Percentiles rank a stretch among this genome's conserved stretches.
Conservation (phyloP, 37 sponge, comb jelly and placozoan genomes). For the Tethya wilhelma region DNA sequence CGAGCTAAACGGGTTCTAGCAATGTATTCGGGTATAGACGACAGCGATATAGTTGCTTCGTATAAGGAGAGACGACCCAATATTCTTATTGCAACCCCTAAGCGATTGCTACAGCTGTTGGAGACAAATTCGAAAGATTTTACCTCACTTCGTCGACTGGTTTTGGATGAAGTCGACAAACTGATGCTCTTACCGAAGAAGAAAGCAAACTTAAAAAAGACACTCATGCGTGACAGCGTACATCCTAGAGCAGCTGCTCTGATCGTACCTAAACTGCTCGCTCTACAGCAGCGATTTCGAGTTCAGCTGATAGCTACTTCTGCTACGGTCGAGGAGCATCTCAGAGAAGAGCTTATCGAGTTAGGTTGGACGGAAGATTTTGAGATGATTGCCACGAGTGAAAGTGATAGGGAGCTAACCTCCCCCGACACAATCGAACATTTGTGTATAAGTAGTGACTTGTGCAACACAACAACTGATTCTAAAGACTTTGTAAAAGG, state of each 20-base stretch:
- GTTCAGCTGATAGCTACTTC: slow-evolving; percentile 62
- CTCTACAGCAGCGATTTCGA: background rate
- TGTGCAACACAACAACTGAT: too few relatives aligned
- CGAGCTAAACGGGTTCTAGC: slow-evolving; percentile 10
- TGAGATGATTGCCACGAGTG: background rate
- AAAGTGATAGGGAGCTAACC: background rate
- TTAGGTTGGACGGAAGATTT: slow-evolving; percentile 48
- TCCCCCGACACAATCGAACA: slow-evolving; percentile 39
- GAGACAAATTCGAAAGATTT: slow-evolving; percentile 9
- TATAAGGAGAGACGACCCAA: slow-evolving; percentile 15
- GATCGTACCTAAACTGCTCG: slow-evolving; percentile 19
- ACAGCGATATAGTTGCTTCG: background rate
- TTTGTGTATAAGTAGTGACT: background rate
- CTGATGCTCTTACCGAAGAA: slow-evolving; percentile 21
- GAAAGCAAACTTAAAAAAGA: slow-evolving; percentile 15
- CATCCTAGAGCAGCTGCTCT: slow-evolving; percentile 49
- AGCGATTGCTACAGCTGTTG: slow-evolving; percentile 27
- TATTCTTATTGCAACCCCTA: slow-evolving; percentile 65
- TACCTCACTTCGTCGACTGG: slow-evolving; percentile 27
- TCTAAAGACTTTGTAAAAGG: too few relatives aligned
- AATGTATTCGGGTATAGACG: slow-evolving; percentile 1
- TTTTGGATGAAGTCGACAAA: slow-evolving; percentile 74
- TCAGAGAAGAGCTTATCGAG: slow-evolving; percentile 37
- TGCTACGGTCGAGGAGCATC: slow-evolving; percentile 35
- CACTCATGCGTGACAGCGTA: background rate